Percentiles rank a stretch among this genome's conserved stretches.
Conservation (phyloP, 2,113 vertebrate genomes). For the Saguinus midas region DNA sequence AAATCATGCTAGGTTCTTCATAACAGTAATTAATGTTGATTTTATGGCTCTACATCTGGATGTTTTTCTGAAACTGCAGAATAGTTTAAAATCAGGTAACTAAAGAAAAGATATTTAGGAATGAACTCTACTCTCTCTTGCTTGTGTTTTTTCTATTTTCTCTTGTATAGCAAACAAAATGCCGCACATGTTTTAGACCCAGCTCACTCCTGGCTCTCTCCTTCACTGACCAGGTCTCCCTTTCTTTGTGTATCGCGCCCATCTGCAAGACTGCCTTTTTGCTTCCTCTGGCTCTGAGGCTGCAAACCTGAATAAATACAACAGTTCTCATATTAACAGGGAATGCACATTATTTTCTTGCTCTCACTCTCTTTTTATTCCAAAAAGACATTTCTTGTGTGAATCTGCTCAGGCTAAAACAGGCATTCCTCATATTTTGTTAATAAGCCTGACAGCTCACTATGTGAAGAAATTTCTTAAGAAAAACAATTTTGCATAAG, state of each 20-base stretch:
- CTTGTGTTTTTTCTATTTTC: not conserved
- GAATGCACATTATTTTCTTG: not conserved
- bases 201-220: not conserved
- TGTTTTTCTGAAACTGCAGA: not conserved
- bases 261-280: rapidly evolving
- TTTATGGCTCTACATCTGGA: not conserved
- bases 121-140: not conserved
- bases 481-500: slow-evolving; percentile 45
- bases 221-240: no score
- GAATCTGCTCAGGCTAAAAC: slow-evolving; percentile 27
- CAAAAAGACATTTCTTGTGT: slow-evolving; percentile 3
- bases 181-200: not conserved
- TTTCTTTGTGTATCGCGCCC: rapidly evolving
- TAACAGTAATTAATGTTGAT: not conserved
- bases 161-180: not conserved
- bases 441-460: slow-evolving; percentile 40
- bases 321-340: not conserved
- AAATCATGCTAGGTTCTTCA: not conserved
- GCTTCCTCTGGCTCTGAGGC: not conserved
- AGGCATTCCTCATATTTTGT: slow-evolving; percentile 16
- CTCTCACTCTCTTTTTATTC: not conserved
- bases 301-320: not conserved
- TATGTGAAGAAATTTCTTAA: not conserved
- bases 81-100: not conserved
- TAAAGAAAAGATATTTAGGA: not conserved